These are phyloP conservation scores for Hylomyscus alleni DNA, from an alignment of 2,797 vertebrate species.

Conservation along the genomic window DNA sequence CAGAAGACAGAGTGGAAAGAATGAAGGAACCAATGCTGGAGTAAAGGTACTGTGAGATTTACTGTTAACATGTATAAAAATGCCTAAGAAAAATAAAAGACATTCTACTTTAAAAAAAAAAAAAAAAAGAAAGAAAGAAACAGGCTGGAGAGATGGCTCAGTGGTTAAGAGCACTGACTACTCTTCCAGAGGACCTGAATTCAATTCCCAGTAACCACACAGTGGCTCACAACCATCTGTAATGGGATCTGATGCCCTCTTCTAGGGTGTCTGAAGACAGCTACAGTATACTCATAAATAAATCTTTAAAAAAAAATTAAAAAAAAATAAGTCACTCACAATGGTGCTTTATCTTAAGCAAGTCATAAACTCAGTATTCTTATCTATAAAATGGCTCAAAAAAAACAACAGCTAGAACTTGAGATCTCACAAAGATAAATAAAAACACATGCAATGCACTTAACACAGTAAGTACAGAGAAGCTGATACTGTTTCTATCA, in stretches of 20 bases:
- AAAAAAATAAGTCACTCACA: not conserved
- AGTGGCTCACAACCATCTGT: too few relatives aligned
- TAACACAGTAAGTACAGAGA: not conserved
- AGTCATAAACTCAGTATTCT: slow-evolving; percentile 19
- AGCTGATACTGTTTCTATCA: slow-evolving; percentile 7
- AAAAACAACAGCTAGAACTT: slow-evolving; percentile 52
- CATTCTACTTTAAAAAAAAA: not conserved
- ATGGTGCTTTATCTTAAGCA: not conserved
- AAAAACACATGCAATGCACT: slow-evolving; percentile 9
- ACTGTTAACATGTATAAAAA: not conserved
- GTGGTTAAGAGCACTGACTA: too few relatives aligned
- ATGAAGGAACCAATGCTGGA: not conserved
- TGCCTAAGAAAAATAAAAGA: not conserved
- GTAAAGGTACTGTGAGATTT: not conserved
- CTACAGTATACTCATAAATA: too few relatives aligned
- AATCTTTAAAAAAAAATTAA: not conserved
- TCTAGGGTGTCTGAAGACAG: too few relatives aligned
- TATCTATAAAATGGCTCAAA: slow-evolving; percentile 13
- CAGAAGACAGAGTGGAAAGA: not conserved
- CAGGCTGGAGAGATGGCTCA: too few relatives aligned
- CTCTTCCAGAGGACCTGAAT: too few relatives aligned
- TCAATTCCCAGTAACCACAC: too few relatives aligned
- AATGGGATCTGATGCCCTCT: too few relatives aligned
- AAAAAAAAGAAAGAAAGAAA: not conserved
- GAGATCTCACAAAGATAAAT: not conserved